Percentiles rank a stretch among this genome's conserved stretches.
These are phyloP conservation scores for Calameuta pallipes DNA, from an alignment of 2,888 invertebrate genomes.

Conservation along the genomic window DNA sequence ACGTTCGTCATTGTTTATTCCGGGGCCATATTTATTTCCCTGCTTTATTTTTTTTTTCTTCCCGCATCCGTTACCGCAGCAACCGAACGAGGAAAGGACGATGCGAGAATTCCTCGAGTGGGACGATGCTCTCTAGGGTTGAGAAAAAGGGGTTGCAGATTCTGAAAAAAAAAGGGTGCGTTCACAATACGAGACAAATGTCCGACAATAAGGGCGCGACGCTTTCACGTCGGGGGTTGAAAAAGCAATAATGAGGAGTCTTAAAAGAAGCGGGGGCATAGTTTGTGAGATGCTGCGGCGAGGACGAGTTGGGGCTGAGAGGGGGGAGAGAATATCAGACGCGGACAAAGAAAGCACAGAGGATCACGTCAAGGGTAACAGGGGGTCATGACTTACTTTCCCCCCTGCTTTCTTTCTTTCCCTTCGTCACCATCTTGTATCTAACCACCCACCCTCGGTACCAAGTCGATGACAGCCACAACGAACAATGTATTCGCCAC, in stretches of 20 bases:
- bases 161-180: background rate
- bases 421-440: background rate
- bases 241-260: slow-evolving; percentile 9
- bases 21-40: background rate
- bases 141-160: background rate
- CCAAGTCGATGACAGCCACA: background rate
- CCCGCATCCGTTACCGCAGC: background rate
- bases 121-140: background rate
- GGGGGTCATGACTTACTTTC: background rate
- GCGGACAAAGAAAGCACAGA: background rate
- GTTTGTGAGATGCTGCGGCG: background rate
- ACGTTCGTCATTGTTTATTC: background rate
- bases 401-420: background rate
- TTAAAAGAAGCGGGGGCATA: background rate
- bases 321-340: background rate
- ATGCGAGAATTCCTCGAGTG: background rate
- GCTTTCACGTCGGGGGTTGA: background rate
- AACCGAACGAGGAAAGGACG: background rate
- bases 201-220: slow-evolving; percentile 3
- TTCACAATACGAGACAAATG: slow-evolving; percentile 1
- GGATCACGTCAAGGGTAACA: background rate
- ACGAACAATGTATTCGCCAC: slow-evolving; percentile 19
- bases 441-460: background rate
- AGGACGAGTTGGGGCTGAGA: background rate
- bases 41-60: background rate